phyloP scores from a whole-genome alignment of 2,113 vertebrate species.

The Micronycteris hirsuta region DNA sequence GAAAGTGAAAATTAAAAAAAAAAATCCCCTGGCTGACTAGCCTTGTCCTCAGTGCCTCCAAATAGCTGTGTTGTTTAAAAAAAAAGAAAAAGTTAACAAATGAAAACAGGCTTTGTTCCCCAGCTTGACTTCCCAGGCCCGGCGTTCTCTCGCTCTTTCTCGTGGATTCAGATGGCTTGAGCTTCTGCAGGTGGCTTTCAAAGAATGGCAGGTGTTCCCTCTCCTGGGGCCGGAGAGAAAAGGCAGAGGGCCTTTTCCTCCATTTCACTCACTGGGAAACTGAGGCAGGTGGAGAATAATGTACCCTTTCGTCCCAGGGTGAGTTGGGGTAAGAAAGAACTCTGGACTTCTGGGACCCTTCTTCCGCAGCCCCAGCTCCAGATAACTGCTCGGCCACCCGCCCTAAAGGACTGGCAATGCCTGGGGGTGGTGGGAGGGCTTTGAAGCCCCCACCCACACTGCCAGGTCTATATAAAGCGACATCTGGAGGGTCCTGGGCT shows the following conservation, averaged over 20 bases:
- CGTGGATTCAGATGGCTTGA: neutral
- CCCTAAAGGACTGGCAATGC: neutral
- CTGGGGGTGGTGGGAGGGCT: neutral
- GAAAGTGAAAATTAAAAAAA: no score
- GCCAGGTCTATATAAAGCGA: neutral
- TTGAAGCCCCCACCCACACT: accelerated
- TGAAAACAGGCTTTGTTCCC: neutral
- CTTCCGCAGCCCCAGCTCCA: neutral
- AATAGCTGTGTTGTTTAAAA: no score
- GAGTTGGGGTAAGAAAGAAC: neutral
- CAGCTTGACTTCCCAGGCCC: neutral
- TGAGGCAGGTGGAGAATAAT: neutral
- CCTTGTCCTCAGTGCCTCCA: no score
- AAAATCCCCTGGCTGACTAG: no score
- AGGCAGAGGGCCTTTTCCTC: neutral
- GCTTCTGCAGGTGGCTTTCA: neutral
- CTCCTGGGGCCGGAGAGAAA: neutral
- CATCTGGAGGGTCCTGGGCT: neutral
- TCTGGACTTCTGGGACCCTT: neutral
- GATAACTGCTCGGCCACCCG: neutral
- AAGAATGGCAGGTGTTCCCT: neutral
- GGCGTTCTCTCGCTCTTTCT: neutral
- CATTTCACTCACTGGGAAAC: neutral
- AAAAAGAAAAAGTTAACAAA: no score
- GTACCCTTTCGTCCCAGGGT: neutral